These are phyloP conservation scores for Drosophila leonis DNA, from an alignment of 2,888 invertebrate species.

Conservation along the genomic window DNA sequence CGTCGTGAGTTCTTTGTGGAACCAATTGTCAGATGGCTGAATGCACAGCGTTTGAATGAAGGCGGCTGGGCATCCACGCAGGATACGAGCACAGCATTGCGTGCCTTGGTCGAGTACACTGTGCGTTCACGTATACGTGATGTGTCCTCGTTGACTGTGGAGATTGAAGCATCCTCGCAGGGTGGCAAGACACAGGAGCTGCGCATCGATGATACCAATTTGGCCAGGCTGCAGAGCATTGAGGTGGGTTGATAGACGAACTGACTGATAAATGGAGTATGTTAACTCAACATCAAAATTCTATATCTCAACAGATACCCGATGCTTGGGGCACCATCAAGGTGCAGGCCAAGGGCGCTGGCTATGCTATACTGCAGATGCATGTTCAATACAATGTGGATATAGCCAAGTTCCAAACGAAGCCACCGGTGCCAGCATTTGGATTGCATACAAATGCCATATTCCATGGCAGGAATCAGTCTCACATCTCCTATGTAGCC, in stretches of 20 bases:
- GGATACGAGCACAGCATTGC: slow-evolving; percentile 95
- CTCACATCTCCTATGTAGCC: slow-evolving; percentile 93
- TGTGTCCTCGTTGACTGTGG: slow-evolving; percentile 91
- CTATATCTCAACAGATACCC: slow-evolving; percentile 88
- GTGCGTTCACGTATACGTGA: slow-evolving; percentile 93
- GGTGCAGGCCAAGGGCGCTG: slow-evolving; percentile 96
- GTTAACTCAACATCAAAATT: not conserved
- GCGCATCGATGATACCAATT: slow-evolving; percentile 90
- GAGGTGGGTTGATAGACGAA: slow-evolving; percentile 85
- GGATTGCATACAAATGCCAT: slow-evolving; percentile 90
- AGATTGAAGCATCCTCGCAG: slow-evolving; percentile 94
- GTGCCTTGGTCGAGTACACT: slow-evolving; percentile 95
- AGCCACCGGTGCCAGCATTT: slow-evolving; percentile 93
- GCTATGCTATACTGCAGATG: slow-evolving; percentile 97
- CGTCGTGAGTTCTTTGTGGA: slow-evolving; percentile 93
- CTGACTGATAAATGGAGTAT: not conserved
- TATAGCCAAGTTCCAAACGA: slow-evolving; percentile 92
- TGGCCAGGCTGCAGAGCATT: slow-evolving; percentile 92
- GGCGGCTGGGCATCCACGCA: slow-evolving; percentile 96
- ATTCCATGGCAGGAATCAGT: slow-evolving; percentile 96
- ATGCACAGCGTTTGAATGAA: slow-evolving; percentile 93
- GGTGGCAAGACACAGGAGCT: slow-evolving; percentile 89
- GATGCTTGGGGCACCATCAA: slow-evolving; percentile 97
- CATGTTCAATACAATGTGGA: slow-evolving; percentile 97
- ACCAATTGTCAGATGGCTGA: slow-evolving; percentile 95